Conservation (phyloP, 2,113 vertebrate genomes). For the Phodopus roborovskii region DNA sequence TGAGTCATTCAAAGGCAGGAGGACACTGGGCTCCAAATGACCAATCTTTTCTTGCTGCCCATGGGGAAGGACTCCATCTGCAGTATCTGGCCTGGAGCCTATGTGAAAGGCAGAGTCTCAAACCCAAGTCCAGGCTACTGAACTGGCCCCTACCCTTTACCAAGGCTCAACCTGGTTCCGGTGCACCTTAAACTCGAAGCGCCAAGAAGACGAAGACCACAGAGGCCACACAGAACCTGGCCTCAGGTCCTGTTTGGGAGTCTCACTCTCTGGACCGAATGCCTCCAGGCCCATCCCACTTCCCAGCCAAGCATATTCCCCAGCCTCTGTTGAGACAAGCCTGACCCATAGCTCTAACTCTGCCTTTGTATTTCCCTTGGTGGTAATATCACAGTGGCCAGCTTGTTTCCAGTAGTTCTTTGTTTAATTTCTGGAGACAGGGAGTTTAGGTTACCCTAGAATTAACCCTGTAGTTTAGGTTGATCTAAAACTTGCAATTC, state of each 20-base stretch:
- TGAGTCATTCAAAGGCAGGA: background rate
- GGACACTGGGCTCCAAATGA: background rate
- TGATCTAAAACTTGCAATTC: background rate
- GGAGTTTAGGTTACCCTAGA: background rate
- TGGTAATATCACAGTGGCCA: no score
- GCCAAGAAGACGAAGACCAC: no score
- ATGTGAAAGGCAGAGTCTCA: background rate
- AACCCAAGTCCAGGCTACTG: background rate
- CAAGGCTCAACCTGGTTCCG: background rate
- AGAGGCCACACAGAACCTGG: no score
- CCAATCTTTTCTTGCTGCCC: background rate
- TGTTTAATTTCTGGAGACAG: background rate
- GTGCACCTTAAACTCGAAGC: background rate
- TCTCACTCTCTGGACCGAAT: background rate
- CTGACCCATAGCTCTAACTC: background rate
- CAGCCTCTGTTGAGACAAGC: background rate
- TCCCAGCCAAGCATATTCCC: background rate
- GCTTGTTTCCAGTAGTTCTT: background rate
- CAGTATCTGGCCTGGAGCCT: background rate
- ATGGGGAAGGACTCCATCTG: background rate
- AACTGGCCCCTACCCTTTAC: no score
- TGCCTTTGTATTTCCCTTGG: background rate
- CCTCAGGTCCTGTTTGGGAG: background rate
- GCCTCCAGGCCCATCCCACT: no score
- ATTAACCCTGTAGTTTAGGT: background rate